Conservation (phyloP, 2,888 invertebrate genomes). For the Flabesymbios commensalis region DNA sequence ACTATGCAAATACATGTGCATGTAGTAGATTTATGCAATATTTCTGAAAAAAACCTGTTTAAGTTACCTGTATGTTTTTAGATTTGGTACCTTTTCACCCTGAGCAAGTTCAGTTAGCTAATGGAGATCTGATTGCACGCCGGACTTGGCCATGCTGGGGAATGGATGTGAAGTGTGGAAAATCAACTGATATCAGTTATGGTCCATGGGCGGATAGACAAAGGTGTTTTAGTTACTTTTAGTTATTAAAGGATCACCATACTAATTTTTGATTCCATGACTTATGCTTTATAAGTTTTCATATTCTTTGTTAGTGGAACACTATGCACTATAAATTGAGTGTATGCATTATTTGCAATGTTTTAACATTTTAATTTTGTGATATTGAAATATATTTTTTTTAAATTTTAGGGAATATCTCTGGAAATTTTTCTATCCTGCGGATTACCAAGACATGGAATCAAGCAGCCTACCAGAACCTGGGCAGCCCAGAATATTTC, state of each 20-base stretch:
- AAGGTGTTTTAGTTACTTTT: slow-evolving; percentile 62
- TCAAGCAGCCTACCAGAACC: slow-evolving; percentile 80
- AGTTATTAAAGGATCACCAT: not conserved
- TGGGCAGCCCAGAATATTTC: slow-evolving; percentile 85
- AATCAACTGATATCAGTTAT: slow-evolving; percentile 92
- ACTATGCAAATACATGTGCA: too few species aligned
- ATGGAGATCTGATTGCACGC: slow-evolving; percentile 80
- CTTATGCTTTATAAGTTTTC: too few species aligned
- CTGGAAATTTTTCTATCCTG: slow-evolving; percentile 90
- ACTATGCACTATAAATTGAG: too few species aligned
- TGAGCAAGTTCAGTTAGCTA: slow-evolving; percentile 83
- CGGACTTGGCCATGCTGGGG: slow-evolving; percentile 91
- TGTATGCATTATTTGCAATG: too few species aligned
- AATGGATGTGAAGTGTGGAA: slow-evolving; percentile 79
- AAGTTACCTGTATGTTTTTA: slow-evolving; percentile 37
- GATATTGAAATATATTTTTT: too few species aligned
- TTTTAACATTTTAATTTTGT: too few species aligned
- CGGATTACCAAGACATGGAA: slow-evolving; percentile 60
- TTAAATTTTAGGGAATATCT: slow-evolving; percentile 76
- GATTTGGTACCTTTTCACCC: slow-evolving; percentile 87
- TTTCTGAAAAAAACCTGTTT: not conserved
- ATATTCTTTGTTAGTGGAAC: too few species aligned
- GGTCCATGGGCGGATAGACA: slow-evolving; percentile 99
- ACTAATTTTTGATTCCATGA: too few species aligned
- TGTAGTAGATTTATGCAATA: too few species aligned